Evolutionary conservation across 1,140 invertebrate genomes (phyloP).

Genomic region (Bombus turneri): DNA sequence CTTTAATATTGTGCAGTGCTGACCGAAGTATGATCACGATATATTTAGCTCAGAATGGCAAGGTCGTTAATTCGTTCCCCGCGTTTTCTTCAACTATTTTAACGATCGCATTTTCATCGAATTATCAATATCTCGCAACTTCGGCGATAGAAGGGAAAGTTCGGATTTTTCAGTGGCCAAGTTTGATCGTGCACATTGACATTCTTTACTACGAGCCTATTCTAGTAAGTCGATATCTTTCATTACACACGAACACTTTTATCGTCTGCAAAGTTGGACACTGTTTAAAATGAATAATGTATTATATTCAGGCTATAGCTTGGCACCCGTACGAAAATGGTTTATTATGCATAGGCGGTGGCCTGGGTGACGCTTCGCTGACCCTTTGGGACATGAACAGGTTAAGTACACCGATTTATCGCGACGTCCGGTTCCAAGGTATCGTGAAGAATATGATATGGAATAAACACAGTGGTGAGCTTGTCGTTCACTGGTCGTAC

Average conservation of each 20-base stretch:
- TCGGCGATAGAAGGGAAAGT: slow-evolving; percentile 48
- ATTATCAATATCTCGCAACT: slow-evolving; percentile 61
- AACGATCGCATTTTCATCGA: slow-evolving; percentile 62
- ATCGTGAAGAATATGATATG: slow-evolving; percentile 67
- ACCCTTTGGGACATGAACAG: slow-evolving; percentile 71
- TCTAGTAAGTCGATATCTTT: slow-evolving; percentile 36
- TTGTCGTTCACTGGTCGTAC: slow-evolving; percentile 74
- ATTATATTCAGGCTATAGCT: slow-evolving; percentile 62
- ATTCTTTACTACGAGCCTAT: slow-evolving; percentile 55
- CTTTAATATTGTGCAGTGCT: slow-evolving; percentile 35
- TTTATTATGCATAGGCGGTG: slow-evolving; percentile 71
- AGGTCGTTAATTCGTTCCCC: not conserved
- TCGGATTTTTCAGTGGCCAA: slow-evolving; percentile 61
- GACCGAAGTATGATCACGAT: slow-evolving; percentile 34
- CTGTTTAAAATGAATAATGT: too few species aligned
- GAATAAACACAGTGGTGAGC: slow-evolving; percentile 74
- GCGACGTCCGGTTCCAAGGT: slow-evolving; percentile 57
- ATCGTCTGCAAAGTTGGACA: too few species aligned
- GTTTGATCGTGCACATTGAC: slow-evolving; percentile 36
- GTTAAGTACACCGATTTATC: slow-evolving; percentile 43
- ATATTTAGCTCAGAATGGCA: slow-evolving; percentile 23
- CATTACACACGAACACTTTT: not conserved
- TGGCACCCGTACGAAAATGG: slow-evolving; percentile 71
- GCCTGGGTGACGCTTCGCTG: slow-evolving; percentile 61
- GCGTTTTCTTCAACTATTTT: slow-evolving; percentile 29